Evolutionary conservation across 2,888 invertebrate genomes (phyloP).

Genomic region (Nycteola revayana): DNA sequence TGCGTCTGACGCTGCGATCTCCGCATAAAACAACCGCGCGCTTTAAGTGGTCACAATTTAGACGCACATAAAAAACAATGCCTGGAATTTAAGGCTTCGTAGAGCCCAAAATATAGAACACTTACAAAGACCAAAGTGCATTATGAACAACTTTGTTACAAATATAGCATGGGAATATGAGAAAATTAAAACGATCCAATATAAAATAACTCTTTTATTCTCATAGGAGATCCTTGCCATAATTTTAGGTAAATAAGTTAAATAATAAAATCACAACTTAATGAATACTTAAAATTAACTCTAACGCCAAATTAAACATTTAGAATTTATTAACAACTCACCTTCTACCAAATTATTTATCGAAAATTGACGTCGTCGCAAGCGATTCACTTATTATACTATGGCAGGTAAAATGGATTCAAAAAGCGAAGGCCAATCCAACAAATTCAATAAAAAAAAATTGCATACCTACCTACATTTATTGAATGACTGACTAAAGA

Average conservation of each 20-base stretch:
- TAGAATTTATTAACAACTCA: slow-evolving; percentile 50
- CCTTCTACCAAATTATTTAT: slow-evolving; percentile 27
- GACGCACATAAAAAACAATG: too few species aligned
- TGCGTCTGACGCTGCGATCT: too few species aligned
- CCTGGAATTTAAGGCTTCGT: too few species aligned
- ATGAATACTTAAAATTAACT: slow-evolving; percentile 80
- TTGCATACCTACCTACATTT: slow-evolving; percentile 27
- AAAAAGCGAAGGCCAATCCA: slow-evolving; percentile 64
- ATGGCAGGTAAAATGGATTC: slow-evolving; percentile 77
- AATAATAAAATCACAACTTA: slow-evolving; percentile 80
- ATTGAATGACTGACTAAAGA: too few species aligned
- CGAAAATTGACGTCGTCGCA: slow-evolving; percentile 55
- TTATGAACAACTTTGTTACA: too few species aligned
- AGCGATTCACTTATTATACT: slow-evolving; percentile 70
- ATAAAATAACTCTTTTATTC: slow-evolving; percentile 73
- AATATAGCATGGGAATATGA: too few species aligned
- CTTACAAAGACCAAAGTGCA: too few species aligned
- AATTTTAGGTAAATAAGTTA: slow-evolving; percentile 81
- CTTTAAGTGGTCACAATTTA: too few species aligned
- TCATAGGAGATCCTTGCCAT: slow-evolving; percentile 78
- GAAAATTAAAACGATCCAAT: slow-evolving; percentile 34
- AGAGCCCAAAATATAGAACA: too few species aligned
- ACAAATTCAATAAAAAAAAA: slow-evolving; percentile 56
- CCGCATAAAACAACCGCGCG: too few species aligned
- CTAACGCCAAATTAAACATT: slow-evolving; percentile 61